phyloP scores from a whole-genome alignment of 2,888 invertebrate species.

The Eupithecia exiguata region DNA sequence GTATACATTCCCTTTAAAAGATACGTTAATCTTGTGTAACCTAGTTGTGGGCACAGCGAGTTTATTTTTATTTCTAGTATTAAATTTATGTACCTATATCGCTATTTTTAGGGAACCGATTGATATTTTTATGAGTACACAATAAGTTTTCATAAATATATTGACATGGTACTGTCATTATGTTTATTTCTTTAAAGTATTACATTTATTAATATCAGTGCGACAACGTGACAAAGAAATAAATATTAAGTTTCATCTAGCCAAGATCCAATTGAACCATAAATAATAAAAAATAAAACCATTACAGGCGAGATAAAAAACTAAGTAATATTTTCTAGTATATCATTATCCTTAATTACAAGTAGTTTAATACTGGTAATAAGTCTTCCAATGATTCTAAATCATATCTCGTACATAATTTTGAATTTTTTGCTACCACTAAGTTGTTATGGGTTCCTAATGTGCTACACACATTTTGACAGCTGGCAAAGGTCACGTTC shows the following conservation, averaged over 20 bases:
- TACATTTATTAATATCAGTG: too few relatives aligned
- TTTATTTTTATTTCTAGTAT: too few relatives aligned
- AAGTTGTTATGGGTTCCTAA: neutral
- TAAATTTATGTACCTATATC: too few relatives aligned
- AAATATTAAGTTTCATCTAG: neutral
- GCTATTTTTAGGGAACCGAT: too few relatives aligned
- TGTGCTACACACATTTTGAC: neutral
- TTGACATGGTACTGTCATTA: too few relatives aligned
- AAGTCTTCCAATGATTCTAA: neutral
- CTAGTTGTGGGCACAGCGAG: too few relatives aligned
- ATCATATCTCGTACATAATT: neutral
- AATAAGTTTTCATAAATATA: too few relatives aligned
- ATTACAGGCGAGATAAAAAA: neutral
- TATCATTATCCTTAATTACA: conserved; percentile 4
- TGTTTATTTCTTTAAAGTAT: too few relatives aligned
- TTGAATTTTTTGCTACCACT: neutral
- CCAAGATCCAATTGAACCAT: neutral
- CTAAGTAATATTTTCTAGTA: neutral
- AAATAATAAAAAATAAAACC: neutral
- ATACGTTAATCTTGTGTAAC: too few relatives aligned
- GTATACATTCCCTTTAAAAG: too few relatives aligned
- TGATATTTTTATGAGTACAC: too few relatives aligned
- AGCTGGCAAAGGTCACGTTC: neutral
- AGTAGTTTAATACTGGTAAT: conserved; percentile 1
- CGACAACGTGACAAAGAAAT: neutral